Evolutionary conservation across 64 coral and sea anemone genomes (phyloP).

Genomic region (Stylophora pistillata): DNA sequence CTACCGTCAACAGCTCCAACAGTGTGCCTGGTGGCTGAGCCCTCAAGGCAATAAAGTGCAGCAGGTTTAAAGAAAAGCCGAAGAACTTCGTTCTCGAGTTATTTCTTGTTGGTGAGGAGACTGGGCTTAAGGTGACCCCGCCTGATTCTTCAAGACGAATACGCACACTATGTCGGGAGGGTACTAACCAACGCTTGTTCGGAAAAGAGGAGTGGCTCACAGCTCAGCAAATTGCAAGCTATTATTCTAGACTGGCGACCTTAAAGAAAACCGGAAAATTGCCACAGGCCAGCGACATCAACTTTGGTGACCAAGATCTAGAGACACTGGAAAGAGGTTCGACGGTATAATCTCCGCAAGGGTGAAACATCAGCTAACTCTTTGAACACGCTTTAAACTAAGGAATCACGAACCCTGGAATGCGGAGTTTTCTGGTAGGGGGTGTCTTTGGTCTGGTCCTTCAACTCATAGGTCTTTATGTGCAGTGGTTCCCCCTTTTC

Average conservation of each 20-base stretch:
- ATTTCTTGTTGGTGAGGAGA: conserved; percentile 18
- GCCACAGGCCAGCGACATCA: background rate
- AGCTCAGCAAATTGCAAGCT: background rate
- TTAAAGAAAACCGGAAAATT: conserved; percentile 19
- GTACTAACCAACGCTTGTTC: conserved; percentile 14
- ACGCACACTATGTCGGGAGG: conserved; percentile 3
- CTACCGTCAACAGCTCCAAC: conserved; percentile 15
- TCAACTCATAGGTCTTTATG: background rate
- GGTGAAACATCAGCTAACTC: conserved; percentile 8
- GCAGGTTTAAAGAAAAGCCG: background rate
- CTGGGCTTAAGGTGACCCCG: background rate
- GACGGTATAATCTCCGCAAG: background rate
- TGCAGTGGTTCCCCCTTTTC: conserved; percentile 23
- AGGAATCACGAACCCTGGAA: background rate
- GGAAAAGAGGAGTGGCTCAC: no score
- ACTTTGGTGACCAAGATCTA: background rate
- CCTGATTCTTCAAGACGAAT: conserved; percentile 17
- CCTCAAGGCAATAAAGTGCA: conserved; percentile 8
- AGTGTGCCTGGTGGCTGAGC: background rate
- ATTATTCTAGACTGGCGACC: background rate
- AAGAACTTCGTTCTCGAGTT: conserved; percentile 18
- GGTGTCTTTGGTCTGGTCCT: no score
- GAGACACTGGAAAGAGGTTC: conserved; percentile 13
- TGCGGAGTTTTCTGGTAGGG: no score
- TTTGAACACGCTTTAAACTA: conserved; percentile 28